These are phyloP conservation scores for Ormyrus pomaceus DNA, from an alignment of 2,888 invertebrate genomes.

Conservation along the genomic window DNA sequence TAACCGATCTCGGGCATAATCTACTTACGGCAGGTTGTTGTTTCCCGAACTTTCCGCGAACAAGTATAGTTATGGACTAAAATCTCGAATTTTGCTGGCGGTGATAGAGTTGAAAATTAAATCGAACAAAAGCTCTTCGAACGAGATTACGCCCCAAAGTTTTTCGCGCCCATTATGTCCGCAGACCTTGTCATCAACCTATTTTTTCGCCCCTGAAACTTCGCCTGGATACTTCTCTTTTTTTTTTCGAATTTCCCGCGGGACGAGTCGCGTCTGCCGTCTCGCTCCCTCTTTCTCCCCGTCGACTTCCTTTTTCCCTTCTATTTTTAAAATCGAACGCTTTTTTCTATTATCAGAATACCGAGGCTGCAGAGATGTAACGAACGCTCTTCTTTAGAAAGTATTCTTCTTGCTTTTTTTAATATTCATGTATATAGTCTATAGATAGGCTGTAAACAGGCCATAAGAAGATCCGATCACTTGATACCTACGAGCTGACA, in stretches of 20 bases:
- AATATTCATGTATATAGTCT: too few species aligned
- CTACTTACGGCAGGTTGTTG: slow-evolving; percentile 30
- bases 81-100: neutral
- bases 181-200: neutral
- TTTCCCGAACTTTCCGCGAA: slow-evolving; percentile 4
- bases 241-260: slow-evolving; percentile 23
- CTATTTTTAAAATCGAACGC: too few species aligned
- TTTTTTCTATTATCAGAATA: neutral
- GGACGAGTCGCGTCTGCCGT: neutral
- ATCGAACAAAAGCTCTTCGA: slow-evolving; percentile 39
- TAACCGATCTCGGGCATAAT: slow-evolving; percentile 37
- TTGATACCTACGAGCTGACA: too few species aligned
- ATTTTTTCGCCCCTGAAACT: neutral
- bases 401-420: too few species aligned
- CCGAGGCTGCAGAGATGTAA: too few species aligned
- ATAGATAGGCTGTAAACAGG: too few species aligned
- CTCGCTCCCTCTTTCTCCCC: neutral
- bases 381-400: too few species aligned
- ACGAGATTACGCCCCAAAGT: slow-evolving; percentile 17
- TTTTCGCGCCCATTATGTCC: slow-evolving; percentile 3
- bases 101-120: slow-evolving; percentile 42
- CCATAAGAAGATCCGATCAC: too few species aligned
- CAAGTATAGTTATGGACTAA: neutral
- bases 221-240: slow-evolving; percentile 5
- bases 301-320: neutral